A percentile compares a stretch with the other conserved stretches of the same genome.
Conservation (phyloP, 1,140 invertebrate genomes). For the Hypothenemus hampei region DNA sequence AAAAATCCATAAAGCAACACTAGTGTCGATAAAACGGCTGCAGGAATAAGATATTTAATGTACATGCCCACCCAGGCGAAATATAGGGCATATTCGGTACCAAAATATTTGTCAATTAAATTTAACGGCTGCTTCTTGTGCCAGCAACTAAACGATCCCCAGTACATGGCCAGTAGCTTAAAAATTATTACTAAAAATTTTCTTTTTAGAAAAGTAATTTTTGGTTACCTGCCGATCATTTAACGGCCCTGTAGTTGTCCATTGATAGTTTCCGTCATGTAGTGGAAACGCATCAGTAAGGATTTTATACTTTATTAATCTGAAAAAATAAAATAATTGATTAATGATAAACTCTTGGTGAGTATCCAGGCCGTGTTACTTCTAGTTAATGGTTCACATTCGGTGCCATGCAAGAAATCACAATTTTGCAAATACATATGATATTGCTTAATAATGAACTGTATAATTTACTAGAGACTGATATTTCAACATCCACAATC, state of each 20-base stretch:
- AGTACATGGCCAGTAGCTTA: constrained; percentile 38
- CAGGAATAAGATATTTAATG: constrained; percentile 51
- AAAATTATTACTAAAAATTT: no score
- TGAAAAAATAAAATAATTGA: no score
- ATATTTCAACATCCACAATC: no score
- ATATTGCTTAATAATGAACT: no score
- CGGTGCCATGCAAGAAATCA: no score
- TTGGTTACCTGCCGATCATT: constrained; percentile 40
- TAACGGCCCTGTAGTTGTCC: constrained; percentile 42
- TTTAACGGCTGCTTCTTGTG: constrained; percentile 45
- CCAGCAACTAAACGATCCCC: constrained; percentile 49
- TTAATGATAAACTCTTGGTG: no score
- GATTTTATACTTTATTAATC: constrained; percentile 52
- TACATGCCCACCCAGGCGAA: constrained; percentile 53
- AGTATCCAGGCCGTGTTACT: no score
- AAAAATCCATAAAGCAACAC: constrained; percentile 31
- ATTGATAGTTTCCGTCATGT: constrained; percentile 52
- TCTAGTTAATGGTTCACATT: no score
- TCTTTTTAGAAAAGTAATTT: constrained; percentile 1
- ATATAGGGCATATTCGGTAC: constrained; percentile 45
- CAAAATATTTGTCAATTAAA: constrained; percentile 43
- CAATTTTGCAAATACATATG: no score
- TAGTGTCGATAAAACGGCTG: constrained; percentile 48
- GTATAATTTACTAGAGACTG: no score
- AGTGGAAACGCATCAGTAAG: constrained; percentile 59